Percentiles rank a stretch among this genome's conserved stretches.
phyloP scores from a whole-genome alignment of 2,888 invertebrate species.

The Phengaris alcon region DNA sequence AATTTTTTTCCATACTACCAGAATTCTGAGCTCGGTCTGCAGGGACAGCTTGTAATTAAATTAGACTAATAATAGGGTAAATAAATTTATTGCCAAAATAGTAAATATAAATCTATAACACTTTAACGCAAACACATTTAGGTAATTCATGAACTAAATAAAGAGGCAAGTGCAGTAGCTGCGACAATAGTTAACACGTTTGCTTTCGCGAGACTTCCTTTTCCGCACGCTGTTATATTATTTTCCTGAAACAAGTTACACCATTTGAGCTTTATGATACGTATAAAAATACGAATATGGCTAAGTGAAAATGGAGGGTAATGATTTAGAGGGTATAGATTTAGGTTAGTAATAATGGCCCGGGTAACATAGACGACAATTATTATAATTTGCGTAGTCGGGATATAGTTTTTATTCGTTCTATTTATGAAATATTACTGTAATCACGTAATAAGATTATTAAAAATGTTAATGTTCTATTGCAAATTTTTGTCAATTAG shows the following conservation, averaged over 20 bases:
- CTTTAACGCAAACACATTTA: slow-evolving; percentile 7
- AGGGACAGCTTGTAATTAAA: slow-evolving; percentile 24
- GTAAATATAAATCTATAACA: slow-evolving; percentile 64
- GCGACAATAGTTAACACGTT: slow-evolving; percentile 45
- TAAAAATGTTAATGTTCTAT: too few species aligned
- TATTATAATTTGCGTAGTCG: too few species aligned
- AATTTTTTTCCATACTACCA: too few species aligned
- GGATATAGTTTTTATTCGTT: too few species aligned
- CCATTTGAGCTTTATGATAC: background rate
- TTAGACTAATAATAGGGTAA: slow-evolving; percentile 49
- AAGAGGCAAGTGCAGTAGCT: slow-evolving; percentile 43
- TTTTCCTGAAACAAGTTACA: slow-evolving; percentile 53
- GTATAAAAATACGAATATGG: background rate
- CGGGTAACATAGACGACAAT: too few species aligned
- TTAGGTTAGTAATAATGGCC: too few species aligned
- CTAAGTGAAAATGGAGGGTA: too few species aligned
- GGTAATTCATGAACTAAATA: slow-evolving; percentile 42
- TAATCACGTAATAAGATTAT: too few species aligned
- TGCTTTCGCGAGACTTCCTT: slow-evolving; percentile 51
- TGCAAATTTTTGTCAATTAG: too few species aligned
- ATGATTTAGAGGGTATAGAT: too few species aligned
- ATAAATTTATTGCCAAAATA: slow-evolving; percentile 69
- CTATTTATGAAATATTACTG: too few species aligned
- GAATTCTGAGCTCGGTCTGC: too few species aligned
- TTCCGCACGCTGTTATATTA: slow-evolving; percentile 64